phyloP scores from a whole-genome alignment of 2,888 invertebrate genomes.

The Cantharis flavilabris region DNA sequence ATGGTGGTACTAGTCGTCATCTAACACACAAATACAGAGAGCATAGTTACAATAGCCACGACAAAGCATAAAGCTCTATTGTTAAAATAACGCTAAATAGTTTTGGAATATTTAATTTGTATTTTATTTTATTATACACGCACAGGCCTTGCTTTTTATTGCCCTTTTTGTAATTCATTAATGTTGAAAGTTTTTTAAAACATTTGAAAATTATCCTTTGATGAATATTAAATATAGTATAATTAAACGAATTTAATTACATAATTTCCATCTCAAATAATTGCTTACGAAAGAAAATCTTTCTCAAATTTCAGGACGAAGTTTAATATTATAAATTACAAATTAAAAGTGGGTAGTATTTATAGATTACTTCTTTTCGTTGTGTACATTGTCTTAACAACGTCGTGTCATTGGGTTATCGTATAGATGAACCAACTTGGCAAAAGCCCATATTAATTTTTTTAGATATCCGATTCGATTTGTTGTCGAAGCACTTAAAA shows the following conservation, averaged over 20 bases:
- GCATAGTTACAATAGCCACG: background rate
- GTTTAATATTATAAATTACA: background rate
- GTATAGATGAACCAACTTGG: background rate
- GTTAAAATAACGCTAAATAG: background rate
- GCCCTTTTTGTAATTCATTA: background rate
- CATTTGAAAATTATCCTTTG: background rate
- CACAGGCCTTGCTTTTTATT: background rate
- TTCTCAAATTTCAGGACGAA: background rate
- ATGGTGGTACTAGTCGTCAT: background rate
- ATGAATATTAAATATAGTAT: too few species aligned
- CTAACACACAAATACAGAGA: too few species aligned
- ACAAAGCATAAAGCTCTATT: background rate
- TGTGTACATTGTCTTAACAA: background rate
- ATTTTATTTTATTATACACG: background rate
- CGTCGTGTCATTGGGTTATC: background rate
- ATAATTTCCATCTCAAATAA: background rate
- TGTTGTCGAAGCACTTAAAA: too few species aligned
- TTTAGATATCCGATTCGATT: background rate
- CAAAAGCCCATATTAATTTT: background rate
- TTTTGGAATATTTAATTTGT: background rate
- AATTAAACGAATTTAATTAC: background rate
- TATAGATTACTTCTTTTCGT: background rate
- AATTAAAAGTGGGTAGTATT: background rate
- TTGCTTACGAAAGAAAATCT: background rate
- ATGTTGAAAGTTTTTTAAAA: background rate